Evolutionary conservation across 2,113 vertebrate genomes (phyloP).

Genomic region (Polyodon spathula): DNA sequence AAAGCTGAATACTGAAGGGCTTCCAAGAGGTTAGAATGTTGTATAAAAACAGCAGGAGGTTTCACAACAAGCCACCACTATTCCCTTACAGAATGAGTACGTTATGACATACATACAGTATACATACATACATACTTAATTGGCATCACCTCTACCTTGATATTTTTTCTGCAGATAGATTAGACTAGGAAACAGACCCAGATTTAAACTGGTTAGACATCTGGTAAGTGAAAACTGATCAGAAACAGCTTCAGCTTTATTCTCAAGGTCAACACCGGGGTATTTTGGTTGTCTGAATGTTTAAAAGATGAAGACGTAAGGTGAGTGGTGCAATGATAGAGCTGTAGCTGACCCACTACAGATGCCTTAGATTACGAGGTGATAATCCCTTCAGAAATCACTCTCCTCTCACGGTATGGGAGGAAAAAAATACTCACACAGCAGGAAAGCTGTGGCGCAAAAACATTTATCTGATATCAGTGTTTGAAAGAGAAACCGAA

Average conservation of each 20-base stretch:
- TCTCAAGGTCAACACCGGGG: slow-evolving; percentile 39
- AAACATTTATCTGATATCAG: slow-evolving; percentile 35
- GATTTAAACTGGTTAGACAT: slow-evolving; percentile 35
- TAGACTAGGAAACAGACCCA: slow-evolving; percentile 26
- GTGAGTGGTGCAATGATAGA: slow-evolving; percentile 18
- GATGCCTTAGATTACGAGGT: slow-evolving; percentile 67
- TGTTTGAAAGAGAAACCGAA: slow-evolving; percentile 34
- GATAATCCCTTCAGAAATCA: slow-evolving; percentile 54
- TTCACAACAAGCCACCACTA: too few species aligned
- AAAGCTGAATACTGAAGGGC: too few species aligned
- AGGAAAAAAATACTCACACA: slow-evolving; percentile 37
- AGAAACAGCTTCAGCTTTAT: slow-evolving; percentile 37
- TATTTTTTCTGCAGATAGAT: slow-evolving; percentile 32
- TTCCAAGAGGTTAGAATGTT: too few species aligned
- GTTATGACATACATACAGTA: slow-evolving; percentile 37
- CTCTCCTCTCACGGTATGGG: slow-evolving; percentile 33
- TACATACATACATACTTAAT: slow-evolving; percentile 28
- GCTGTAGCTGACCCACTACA: slow-evolving; percentile 42
- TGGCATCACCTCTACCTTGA: slow-evolving; percentile 26
- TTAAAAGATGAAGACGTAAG: slow-evolving; percentile 39
- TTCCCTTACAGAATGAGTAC: too few species aligned
- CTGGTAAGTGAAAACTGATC: slow-evolving; percentile 37
- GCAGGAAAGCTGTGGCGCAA: slow-evolving; percentile 27
- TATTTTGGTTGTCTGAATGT: slow-evolving; percentile 42
- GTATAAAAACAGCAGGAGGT: too few species aligned